Percentiles rank a stretch among this genome's conserved stretches.
phyloP scores from a whole-genome alignment of 2,797 vertebrate species.

The Taeniopygia guttata region DNA sequence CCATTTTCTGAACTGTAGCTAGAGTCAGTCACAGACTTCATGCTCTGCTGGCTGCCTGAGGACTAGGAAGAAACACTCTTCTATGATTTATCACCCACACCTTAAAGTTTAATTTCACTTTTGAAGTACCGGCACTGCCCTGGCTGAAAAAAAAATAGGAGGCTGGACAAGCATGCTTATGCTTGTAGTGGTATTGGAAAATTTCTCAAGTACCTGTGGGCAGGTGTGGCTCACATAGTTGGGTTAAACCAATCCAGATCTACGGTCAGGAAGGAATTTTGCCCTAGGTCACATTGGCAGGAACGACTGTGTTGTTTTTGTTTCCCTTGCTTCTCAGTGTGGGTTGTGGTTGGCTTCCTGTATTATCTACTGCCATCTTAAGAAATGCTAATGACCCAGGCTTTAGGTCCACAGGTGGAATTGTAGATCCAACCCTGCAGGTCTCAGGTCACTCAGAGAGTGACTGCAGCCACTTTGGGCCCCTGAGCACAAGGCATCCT shows the following conservation, averaged over 20 bases:
- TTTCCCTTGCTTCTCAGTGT: slow-evolving; percentile 6
- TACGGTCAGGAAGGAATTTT: slow-evolving; percentile 63
- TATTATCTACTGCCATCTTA: slow-evolving; percentile 18
- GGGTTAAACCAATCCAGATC: slow-evolving; percentile 49
- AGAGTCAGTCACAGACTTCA: background rate
- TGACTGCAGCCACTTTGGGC: background rate
- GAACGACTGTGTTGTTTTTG: background rate
- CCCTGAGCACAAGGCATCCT: background rate
- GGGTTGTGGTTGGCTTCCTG: background rate
- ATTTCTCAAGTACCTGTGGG: slow-evolving; percentile 57
- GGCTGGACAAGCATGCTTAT: slow-evolving; percentile 55
- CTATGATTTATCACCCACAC: background rate
- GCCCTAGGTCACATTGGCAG: slow-evolving; percentile 46
- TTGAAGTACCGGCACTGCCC: background rate
- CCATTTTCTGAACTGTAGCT: background rate
- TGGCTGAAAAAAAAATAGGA: background rate
- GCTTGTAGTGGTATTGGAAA: slow-evolving; percentile 56
- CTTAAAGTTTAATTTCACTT: background rate
- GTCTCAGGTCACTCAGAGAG: background rate
- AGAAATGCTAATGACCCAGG: slow-evolving; percentile 4
- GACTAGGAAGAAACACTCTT: background rate
- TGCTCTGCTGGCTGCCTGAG: background rate
- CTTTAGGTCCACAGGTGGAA: background rate
- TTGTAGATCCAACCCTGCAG: background rate
- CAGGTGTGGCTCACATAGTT: slow-evolving; percentile 61